These are phyloP conservation scores for Portevinia maculata DNA, from an alignment of 2,888 invertebrate species.

Conservation along the genomic window DNA sequence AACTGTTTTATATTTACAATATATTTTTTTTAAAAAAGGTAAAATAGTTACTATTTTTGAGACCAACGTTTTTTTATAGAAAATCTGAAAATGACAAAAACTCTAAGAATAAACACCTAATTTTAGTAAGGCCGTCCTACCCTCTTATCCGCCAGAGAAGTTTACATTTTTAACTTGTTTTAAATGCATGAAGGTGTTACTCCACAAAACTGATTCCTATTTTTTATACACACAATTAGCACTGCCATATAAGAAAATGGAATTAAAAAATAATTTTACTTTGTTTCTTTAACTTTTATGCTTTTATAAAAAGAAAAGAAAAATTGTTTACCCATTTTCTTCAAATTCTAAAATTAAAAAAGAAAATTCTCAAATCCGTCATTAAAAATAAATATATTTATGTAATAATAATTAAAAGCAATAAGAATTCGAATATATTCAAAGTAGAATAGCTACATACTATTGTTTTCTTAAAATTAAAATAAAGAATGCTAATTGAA, in stretches of 20 bases:
- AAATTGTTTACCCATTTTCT: slow-evolving; percentile 31
- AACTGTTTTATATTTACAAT: not conserved
- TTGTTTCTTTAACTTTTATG: not conserved
- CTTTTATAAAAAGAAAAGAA: not conserved
- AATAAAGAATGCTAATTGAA: slow-evolving; percentile 13
- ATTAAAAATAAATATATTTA: slow-evolving; percentile 38
- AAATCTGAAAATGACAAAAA: not conserved
- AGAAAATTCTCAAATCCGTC: slow-evolving; percentile 52
- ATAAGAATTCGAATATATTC: slow-evolving; percentile 48
- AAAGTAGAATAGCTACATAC: slow-evolving; percentile 11
- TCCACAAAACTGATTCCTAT: slow-evolving; percentile 71
- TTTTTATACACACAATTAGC: slow-evolving; percentile 56
- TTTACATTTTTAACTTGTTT: not conserved
- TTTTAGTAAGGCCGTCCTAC: too few species aligned
- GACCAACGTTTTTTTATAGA: slow-evolving; percentile 15
- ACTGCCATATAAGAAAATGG: slow-evolving; percentile 56
- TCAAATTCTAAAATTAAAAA: slow-evolving; percentile 21
- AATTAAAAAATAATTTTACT: not conserved
- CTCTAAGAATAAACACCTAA: not conserved
- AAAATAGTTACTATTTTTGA: not conserved
- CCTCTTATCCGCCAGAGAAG: not conserved
- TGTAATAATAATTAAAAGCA: slow-evolving; percentile 57
- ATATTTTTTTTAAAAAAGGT: not conserved
- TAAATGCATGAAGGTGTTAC: slow-evolving; percentile 49
- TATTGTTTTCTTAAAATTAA: slow-evolving; percentile 57